Percentiles rank a stretch among this genome's conserved stretches.
Evolutionary conservation across 1,140 invertebrate species (phyloP).

Genomic region (Halyomorpha halys): DNA sequence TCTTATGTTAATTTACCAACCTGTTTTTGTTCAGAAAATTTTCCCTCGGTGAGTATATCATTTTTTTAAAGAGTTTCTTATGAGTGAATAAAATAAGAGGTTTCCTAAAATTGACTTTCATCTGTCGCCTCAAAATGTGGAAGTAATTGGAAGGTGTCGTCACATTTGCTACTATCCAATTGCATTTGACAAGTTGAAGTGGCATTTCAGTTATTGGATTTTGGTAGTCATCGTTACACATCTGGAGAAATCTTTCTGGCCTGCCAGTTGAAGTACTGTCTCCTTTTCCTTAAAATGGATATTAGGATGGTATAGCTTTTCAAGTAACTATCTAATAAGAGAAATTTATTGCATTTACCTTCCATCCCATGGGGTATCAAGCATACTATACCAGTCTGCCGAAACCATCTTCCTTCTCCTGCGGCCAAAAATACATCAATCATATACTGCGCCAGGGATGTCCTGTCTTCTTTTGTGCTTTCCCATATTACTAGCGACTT

Average conservation of each 20-base stretch:
- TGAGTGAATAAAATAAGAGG: constrained; percentile 80
- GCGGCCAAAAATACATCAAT: constrained; percentile 85
- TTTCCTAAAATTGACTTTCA: constrained; percentile 78
- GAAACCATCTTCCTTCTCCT: constrained; percentile 94
- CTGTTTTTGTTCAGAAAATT: constrained; percentile 67
- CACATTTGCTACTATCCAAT: constrained; percentile 79
- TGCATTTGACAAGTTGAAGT: constrained; percentile 45
- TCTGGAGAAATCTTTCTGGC: constrained; percentile 84
- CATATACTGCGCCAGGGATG: constrained; percentile 92
- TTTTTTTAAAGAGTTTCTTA: constrained; percentile 73
- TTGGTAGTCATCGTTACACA: constrained; percentile 68
- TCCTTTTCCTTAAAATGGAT: constrained; percentile 39
- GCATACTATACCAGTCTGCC: constrained; percentile 78
- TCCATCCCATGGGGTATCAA: constrained; percentile 94
- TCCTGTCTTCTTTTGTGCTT: constrained; percentile 95
- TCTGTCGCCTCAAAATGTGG: constrained; percentile 86
- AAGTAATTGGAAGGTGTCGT: constrained; percentile 96
- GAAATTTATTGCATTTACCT: constrained; percentile 35
- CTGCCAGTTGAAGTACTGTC: constrained; percentile 91
- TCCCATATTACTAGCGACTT: constrained; percentile 87
- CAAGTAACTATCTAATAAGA: no score
- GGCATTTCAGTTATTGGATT: constrained; percentile 55
- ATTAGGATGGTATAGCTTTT: background rate
- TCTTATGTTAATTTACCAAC: constrained; percentile 27
- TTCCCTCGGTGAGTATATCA: constrained; percentile 60